These are phyloP conservation scores for human (Homo sapiens) DNA, from an alignment of 2,113 vertebrate genomes.

Conservation along the genomic window DNA sequence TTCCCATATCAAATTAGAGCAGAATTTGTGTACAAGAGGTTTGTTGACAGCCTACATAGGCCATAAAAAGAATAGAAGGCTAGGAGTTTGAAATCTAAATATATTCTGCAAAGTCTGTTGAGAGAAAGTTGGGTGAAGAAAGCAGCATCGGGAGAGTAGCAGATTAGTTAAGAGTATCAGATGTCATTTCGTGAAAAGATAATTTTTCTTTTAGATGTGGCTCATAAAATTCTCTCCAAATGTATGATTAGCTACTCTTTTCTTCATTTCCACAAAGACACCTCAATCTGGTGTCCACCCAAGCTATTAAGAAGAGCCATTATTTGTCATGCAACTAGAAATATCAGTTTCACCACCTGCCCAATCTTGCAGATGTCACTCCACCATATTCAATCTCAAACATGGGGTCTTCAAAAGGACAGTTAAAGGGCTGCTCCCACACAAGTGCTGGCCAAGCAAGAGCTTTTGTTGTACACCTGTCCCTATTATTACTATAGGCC, in stretches of 20 bases:
- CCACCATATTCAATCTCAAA: constrained; percentile 39
- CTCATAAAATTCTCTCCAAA: constrained; percentile 59
- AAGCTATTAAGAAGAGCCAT: constrained; percentile 65
- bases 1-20: constrained; percentile 75
- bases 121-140: constrained; percentile 74
- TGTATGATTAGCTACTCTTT: constrained; percentile 65
- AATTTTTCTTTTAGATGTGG: constrained; percentile 64
- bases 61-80: constrained; percentile 79
- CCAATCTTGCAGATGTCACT: constrained; percentile 54
- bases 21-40: constrained; percentile 79
- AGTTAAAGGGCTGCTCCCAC: constrained; percentile 27
- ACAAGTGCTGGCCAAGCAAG: constrained; percentile 37
- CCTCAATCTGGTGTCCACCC: constrained; percentile 66
- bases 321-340: constrained; percentile 53
- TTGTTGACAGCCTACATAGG: constrained; percentile 74
- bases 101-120: constrained; percentile 74
- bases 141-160: constrained; percentile 71
- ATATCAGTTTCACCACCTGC: constrained; percentile 56
- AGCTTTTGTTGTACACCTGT: constrained; percentile 52
- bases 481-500: constrained; percentile 35
- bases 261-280: constrained; percentile 74
- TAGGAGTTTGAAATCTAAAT: constrained; percentile 76
- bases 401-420: constrained; percentile 56
- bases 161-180: constrained; percentile 72
- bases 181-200: constrained; percentile 69